phyloP scores from a whole-genome alignment of 92 coral and sea anemone species.

The Actinernus sp. region DNA sequence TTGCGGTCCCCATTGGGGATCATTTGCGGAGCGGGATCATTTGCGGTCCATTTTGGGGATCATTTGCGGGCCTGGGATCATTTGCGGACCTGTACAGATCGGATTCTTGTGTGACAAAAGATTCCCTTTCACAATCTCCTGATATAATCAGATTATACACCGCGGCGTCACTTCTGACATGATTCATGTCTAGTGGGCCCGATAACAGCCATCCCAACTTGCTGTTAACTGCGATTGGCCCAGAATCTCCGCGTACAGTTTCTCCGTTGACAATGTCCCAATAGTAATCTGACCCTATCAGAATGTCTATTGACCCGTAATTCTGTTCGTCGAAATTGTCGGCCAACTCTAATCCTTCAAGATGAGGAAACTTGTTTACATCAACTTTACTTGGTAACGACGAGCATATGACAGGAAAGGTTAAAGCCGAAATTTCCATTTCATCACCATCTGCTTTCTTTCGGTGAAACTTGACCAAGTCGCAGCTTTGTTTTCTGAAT shows the following conservation, averaged over 20 bases:
- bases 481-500: slow-evolving; percentile 21
- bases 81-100: slow-evolving; percentile 7
- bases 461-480: too few relatives aligned
- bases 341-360: too few relatives aligned
- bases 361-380: slow-evolving; percentile 7
- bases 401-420: slow-evolving; percentile 31
- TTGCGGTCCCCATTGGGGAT: too few relatives aligned
- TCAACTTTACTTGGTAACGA: slow-evolving; percentile 25
- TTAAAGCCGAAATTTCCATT: slow-evolving; percentile 16
- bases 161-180: neutral
- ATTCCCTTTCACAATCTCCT: slow-evolving; percentile 19
- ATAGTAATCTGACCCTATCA: too few relatives aligned
- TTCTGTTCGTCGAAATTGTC: too few relatives aligned
- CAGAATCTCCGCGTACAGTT: too few relatives aligned
- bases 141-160: neutral
- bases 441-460: slow-evolving; percentile 4
- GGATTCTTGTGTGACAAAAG: slow-evolving; percentile 20
- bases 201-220: slow-evolving; percentile 29
- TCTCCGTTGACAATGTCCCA: too few relatives aligned
- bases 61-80: too few relatives aligned
- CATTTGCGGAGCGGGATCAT: too few relatives aligned
- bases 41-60: too few relatives aligned
- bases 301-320: too few relatives aligned
- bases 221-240: slow-evolving; percentile 10
- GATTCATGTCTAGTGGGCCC: slow-evolving; percentile 18